A percentile compares a stretch with the other conserved stretches of the same genome.
Evolutionary conservation across 2,888 invertebrate genomes (phyloP).

Genomic region (Eupithecia centaureata): DNA sequence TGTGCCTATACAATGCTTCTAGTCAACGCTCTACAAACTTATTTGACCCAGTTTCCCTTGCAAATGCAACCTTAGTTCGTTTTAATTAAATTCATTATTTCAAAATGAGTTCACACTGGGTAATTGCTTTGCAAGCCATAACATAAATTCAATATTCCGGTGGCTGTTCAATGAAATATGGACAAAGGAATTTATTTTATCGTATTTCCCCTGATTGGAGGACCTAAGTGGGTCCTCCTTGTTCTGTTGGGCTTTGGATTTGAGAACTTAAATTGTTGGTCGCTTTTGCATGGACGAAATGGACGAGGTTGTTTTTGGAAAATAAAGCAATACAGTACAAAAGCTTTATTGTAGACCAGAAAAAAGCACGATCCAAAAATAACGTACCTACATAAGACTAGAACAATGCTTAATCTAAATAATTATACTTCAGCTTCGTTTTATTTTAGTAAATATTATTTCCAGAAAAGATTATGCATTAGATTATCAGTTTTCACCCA

Average conservation of each 20-base stretch:
- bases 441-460: too few species aligned
- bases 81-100: constrained; percentile 58
- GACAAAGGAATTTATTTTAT: constrained; percentile 35
- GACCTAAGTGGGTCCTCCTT: neutral
- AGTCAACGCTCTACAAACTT: too few species aligned
- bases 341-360: too few species aligned
- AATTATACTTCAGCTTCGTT: too few species aligned
- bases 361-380: too few species aligned
- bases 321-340: too few species aligned
- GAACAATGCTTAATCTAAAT: too few species aligned
- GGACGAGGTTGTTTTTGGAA: too few species aligned
- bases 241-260: neutral
- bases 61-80: constrained; percentile 39
- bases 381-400: too few species aligned
- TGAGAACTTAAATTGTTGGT: neutral
- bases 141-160: constrained; percentile 51
- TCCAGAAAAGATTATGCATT: too few species aligned
- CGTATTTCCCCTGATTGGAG: constrained; percentile 22
- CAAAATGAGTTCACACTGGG: constrained; percentile 48
- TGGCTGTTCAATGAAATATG: constrained; percentile 49
- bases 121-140: constrained; percentile 51
- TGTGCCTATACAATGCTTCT: too few species aligned
- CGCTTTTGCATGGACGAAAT: neutral
- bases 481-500: too few species aligned
- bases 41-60: neutral